Evolutionary conservation across 2,113 vertebrate genomes (phyloP).

Genomic region (Ginglymostoma cirratum): DNA sequence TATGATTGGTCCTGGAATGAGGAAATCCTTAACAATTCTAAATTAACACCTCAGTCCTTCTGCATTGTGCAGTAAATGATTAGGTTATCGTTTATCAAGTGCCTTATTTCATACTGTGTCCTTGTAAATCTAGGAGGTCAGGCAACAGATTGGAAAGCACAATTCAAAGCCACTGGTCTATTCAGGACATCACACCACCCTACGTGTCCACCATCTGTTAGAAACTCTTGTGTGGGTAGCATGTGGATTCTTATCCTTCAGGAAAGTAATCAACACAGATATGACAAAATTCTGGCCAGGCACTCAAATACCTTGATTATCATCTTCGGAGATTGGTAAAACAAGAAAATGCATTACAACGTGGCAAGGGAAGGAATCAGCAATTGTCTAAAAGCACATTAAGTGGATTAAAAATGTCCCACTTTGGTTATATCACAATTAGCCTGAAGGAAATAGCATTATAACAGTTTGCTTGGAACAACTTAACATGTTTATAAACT

Average conservation of each 20-base stretch:
- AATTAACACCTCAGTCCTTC: neutral
- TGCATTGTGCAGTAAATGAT: neutral
- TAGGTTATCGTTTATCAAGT: neutral
- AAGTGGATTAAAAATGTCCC: neutral
- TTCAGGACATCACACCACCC: neutral
- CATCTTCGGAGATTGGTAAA: neutral
- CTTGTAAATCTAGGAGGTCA: conserved; percentile 21
- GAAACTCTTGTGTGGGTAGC: neutral
- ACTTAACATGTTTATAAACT: neutral
- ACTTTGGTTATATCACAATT: neutral
- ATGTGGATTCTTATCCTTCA: neutral
- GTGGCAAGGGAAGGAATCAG: neutral
- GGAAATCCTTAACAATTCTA: neutral
- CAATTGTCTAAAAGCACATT: neutral
- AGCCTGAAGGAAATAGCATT: neutral
- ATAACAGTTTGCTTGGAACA: neutral
- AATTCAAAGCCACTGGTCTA: neutral
- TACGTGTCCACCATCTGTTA: conserved; percentile 13
- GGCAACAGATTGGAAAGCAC: conserved; percentile 31
- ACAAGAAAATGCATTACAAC: too few relatives aligned
- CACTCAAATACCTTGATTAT: neutral
- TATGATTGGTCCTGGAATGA: neutral
- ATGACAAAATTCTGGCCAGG: too few relatives aligned
- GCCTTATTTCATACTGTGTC: conserved; percentile 14
- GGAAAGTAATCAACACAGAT: neutral